Base-by-base conservation (phyloP, 2,888 invertebrate species). In the Nomada ruficornis region DNA sequence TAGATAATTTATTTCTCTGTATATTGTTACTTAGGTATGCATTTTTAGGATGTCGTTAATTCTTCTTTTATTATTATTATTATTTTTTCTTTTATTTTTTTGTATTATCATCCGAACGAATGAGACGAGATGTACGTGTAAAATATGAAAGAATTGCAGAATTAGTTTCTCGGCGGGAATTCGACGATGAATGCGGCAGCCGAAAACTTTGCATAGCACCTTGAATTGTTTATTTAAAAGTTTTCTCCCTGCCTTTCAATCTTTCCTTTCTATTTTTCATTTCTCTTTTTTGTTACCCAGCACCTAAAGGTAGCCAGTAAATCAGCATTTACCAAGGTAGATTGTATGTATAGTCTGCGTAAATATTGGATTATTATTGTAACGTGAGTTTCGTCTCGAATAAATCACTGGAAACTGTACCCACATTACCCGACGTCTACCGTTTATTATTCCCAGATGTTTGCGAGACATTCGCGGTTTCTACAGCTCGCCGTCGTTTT, bases 1-100 rank as follows among this genome's bases (percentile, higher is more conserved):
- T 89, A 90, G 85, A 88, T 90, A 90, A 90, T 90, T 90, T 90
- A 90, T 90, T 90, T 83, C 85, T 83, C 50, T 86, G 82, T 90
- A 89, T 86, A 88, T 84, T 86, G 85, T 85, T 79, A 75, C 54
- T 72, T 80, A 80, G 85, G 59, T 57, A 68, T 42, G 47, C 15
- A 47, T 47, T 77, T 57, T 36, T 69, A 77, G 77, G 50, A 81
- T 54, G 63, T 67, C 75, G 76, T 82, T 85, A 70, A 60, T 52
- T 60, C 36, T 18, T 44, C 54, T 55, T 74, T 44, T 52, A 64
- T 52, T 54, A 57, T 47, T 52, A 36, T 59, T 4, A n/a, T n/a
- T n/a, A n/a, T 52, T 23, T 73, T 29, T 72, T 71, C 63, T 44
- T 42, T 70, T 20, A 65, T 68, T 64, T 57, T 50, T 65, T 74